A percentile compares a stretch with the other conserved stretches of the same genome.
Conservation (phyloP, 1,140 invertebrate genomes). For the Acyrthosiphon pisum region DNA sequence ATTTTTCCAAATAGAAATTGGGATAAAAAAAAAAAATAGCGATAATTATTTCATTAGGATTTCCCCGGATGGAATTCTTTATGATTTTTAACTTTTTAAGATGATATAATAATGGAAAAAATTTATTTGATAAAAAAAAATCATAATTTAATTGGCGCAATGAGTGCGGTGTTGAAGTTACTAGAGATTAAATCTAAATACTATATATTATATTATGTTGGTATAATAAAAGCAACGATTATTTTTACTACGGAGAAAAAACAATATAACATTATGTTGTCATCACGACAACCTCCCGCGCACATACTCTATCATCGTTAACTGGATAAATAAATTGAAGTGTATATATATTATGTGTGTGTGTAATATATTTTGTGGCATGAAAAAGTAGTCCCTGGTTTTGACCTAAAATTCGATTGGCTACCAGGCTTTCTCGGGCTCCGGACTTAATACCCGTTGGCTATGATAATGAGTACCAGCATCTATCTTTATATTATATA, state of each 20-base stretch:
- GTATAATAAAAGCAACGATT: neutral
- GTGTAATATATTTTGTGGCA: neutral
- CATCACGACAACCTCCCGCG: neutral
- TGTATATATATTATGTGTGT: neutral
- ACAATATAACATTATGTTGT: slow-evolving; percentile 19
- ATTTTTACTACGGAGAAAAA: neutral
- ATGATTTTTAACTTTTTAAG: too few species aligned
- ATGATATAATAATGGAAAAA: neutral
- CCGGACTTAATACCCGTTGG: neutral
- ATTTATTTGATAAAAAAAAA: neutral
- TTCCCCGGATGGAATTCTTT: neutral
- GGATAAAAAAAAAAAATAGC: neutral
- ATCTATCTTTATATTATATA: neutral
- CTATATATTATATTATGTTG: neutral
- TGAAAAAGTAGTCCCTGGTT: slow-evolving; percentile 36
- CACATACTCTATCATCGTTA: neutral
- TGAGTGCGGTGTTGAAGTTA: neutral
- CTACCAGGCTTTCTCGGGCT: neutral
- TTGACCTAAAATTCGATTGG: slow-evolving; percentile 29
- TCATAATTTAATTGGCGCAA: neutral
- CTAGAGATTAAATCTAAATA: neutral
- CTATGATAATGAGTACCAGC: slow-evolving; percentile 17
- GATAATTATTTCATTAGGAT: neutral
- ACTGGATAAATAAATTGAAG: neutral
- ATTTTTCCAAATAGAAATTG: neutral